These are phyloP conservation scores for Erebia ligea DNA, from an alignment of 2,888 invertebrate species.

Conservation along the genomic window DNA sequence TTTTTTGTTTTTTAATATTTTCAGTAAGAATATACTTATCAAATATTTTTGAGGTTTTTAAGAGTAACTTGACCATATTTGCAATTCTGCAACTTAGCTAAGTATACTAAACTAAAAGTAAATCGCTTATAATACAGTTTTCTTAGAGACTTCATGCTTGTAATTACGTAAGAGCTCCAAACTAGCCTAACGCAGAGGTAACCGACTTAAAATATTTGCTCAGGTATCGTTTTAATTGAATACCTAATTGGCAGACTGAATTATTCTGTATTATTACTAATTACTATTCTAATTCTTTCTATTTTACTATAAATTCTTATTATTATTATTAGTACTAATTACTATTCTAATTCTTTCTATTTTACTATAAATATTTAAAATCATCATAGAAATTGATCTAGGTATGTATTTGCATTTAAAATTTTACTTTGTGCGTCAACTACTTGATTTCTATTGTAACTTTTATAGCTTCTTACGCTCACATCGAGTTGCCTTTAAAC, in stretches of 20 bases:
- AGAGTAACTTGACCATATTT: neutral
- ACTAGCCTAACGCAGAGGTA: constrained; percentile 2
- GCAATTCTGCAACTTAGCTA: neutral
- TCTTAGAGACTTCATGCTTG: neutral
- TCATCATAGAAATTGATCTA: neutral
- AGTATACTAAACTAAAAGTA: neutral
- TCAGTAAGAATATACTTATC: no score
- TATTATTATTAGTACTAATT: no score
- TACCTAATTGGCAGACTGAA: constrained; percentile 8
- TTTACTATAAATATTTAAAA: neutral
- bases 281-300: no score
- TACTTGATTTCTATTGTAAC: no score
- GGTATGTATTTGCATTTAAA: no score
- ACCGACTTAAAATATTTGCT: constrained; percentile 16
- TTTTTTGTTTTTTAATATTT: no score
- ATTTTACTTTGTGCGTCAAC: no score
- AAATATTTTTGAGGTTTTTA: neutral
- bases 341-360: no score
- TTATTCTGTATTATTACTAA: no score
- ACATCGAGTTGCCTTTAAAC: no score
- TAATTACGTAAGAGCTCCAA: constrained; percentile 13
- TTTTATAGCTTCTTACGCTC: no score
- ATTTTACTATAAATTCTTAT: no score
- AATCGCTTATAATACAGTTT: neutral
- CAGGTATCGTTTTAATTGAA: constrained; percentile 5